A percentile compares a stretch with the other conserved stretches of the same genome.
Conservation (phyloP, 2,888 invertebrate species). For the Xestia xanthographa region DNA sequence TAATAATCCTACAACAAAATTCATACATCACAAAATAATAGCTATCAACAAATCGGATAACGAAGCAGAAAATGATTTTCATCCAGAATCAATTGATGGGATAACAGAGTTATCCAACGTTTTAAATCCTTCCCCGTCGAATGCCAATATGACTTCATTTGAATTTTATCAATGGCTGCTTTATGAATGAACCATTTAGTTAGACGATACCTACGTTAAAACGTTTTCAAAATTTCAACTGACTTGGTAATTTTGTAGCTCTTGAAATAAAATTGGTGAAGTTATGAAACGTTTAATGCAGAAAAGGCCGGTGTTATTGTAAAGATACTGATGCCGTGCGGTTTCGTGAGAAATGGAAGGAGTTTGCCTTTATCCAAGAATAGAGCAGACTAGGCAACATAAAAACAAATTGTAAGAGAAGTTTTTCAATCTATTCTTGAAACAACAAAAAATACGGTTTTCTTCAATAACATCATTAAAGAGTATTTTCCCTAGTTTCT, state of each 20-base stretch:
- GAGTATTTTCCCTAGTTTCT: not conserved
- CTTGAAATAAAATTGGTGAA: not conserved
- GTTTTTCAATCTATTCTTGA: not conserved
- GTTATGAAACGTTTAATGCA: not conserved
- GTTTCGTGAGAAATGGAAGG: not conserved
- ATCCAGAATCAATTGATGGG: conserved; percentile 42
- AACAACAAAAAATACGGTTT: not conserved
- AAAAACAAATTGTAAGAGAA: not conserved
- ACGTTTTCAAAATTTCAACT: conserved; percentile 14
- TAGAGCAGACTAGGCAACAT: not conserved
- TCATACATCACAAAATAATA: conserved; percentile 21
- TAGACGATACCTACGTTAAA: conserved; percentile 11
- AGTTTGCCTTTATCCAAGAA: not conserved
- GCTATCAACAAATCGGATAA: conserved; percentile 14
- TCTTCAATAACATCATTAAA: not conserved
- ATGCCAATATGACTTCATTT: conserved; percentile 53
- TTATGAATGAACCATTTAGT: conserved; percentile 46
- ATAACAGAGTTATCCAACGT: conserved; percentile 49
- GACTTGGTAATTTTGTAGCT: not conserved
- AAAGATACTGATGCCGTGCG: not conserved
- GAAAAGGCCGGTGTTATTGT: not conserved
- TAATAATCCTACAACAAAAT: not conserved
- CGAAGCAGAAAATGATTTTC: conserved; percentile 35
- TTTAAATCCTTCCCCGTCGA: conserved; percentile 26
- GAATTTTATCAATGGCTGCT: conserved; percentile 53